Conservation (phyloP, 2,888 invertebrate genomes). For the Allophyes oxyacanthae region DNA sequence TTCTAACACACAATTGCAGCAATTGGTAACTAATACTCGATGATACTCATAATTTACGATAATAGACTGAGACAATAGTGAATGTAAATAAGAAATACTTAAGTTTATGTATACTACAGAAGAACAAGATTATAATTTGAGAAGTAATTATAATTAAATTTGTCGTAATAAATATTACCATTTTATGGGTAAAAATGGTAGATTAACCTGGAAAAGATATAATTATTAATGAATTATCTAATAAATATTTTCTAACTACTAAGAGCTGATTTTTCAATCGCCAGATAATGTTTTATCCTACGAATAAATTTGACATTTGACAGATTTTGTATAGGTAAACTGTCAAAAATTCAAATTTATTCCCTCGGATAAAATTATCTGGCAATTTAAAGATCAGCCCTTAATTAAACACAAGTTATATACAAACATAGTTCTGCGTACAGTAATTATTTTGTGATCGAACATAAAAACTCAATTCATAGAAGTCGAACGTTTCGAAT, state of each 20-base stretch:
- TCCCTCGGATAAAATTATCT: too few relatives aligned
- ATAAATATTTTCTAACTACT: constrained; percentile 37
- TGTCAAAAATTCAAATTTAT: too few relatives aligned
- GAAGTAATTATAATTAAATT: constrained; percentile 68
- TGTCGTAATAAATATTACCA: constrained; percentile 70
- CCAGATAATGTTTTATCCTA: too few relatives aligned
- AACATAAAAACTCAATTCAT: too few relatives aligned
- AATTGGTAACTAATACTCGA: constrained; percentile 74
- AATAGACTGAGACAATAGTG: constrained; percentile 73
- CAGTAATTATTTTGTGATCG: background rate
- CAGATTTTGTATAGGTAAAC: too few relatives aligned
- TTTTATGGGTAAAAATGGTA: constrained; percentile 65
- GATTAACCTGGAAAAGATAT: constrained; percentile 78
- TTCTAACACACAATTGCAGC: constrained; percentile 80
- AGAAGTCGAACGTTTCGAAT: too few relatives aligned
- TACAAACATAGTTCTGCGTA: constrained; percentile 10
- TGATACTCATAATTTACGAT: constrained; percentile 68
- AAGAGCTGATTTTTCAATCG: too few relatives aligned
- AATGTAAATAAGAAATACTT: constrained; percentile 72
- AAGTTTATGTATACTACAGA: constrained; percentile 63
- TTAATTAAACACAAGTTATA: constrained; percentile 23
- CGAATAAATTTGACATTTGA: too few relatives aligned
- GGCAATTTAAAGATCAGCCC: too few relatives aligned
- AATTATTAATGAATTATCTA: constrained; percentile 55
- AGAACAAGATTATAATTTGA: constrained; percentile 68